A percentile compares a stretch with the other conserved stretches of the same genome.
Evolutionary conservation across 2,888 invertebrate genomes (phyloP).

Genomic region (Bugulina stolonifera): DNA sequence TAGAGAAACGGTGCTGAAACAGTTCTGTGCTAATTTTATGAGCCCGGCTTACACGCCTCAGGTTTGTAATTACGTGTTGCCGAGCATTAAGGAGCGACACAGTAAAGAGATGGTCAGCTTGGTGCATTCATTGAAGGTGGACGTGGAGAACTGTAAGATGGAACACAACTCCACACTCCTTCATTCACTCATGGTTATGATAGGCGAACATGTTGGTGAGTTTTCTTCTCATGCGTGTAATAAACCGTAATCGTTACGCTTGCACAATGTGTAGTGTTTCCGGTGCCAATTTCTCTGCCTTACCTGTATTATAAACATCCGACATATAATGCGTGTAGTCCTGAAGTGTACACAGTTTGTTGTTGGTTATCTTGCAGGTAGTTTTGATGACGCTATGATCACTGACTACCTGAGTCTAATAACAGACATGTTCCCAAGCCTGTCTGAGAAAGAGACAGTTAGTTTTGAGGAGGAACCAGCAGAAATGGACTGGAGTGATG

Average conservation of each 20-base stretch:
- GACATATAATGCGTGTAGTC: too few species aligned
- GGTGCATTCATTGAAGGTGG: not conserved
- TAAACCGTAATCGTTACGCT: too few species aligned
- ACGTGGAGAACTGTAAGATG: not conserved
- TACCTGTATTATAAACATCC: too few species aligned
- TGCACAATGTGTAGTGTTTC: too few species aligned
- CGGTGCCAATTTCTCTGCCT: too few species aligned
- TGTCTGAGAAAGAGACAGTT: not conserved
- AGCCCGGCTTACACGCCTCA: not conserved
- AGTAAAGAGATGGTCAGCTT: not conserved
- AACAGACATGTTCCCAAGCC: not conserved
- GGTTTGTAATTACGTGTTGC: not conserved
- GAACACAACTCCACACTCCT: not conserved
- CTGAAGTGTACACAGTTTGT: too few species aligned
- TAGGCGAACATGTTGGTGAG: not conserved
- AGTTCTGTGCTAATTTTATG: slow-evolving; percentile 1
- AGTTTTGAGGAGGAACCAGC: not conserved
- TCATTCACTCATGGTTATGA: slow-evolving; percentile 6
- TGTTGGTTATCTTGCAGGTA: too few species aligned
- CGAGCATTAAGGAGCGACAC: not conserved
- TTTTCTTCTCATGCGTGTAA: not conserved
- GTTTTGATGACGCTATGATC: slow-evolving; percentile 29
- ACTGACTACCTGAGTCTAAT: slow-evolving; percentile 27
- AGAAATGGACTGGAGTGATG: not conserved
- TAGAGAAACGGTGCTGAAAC: slow-evolving; percentile 1